These are phyloP conservation scores for Heliconius hewitsoni DNA, from an alignment of 1,140 invertebrate species.

Conservation along the genomic window DNA sequence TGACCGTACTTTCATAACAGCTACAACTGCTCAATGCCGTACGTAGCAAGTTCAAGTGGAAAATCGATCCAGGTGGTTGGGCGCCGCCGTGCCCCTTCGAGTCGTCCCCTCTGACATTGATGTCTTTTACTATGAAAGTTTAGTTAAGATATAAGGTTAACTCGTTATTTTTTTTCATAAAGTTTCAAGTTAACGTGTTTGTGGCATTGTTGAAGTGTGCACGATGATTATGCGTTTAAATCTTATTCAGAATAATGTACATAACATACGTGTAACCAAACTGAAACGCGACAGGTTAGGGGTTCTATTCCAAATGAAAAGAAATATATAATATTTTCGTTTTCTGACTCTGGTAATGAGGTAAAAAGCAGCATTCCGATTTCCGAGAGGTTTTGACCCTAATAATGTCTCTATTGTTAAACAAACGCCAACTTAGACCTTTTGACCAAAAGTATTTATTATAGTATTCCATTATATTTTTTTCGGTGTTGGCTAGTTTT, in stretches of 20 bases:
- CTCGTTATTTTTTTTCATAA: neutral
- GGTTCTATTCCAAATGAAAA: too few species aligned
- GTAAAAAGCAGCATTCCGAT: too few species aligned
- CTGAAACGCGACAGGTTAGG: too few species aligned
- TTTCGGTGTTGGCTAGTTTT: neutral
- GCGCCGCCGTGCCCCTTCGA: slow-evolving; percentile 42
- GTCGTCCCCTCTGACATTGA: slow-evolving; percentile 37
- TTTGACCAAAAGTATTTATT: neutral
- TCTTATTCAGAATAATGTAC: too few species aligned
- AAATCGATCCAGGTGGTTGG: slow-evolving; percentile 60
- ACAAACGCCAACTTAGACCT: neutral
- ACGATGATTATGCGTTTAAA: too few species aligned
- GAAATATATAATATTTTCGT: too few species aligned
- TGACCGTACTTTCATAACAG: slow-evolving; percentile 47
- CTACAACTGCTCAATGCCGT: slow-evolving; percentile 51
- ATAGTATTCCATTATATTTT: neutral
- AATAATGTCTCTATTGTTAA: slow-evolving; percentile 2
- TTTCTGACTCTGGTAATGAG: too few species aligned
- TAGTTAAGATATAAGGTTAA: neutral
- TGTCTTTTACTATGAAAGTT: slow-evolving; percentile 18
- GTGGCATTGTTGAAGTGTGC: neutral
- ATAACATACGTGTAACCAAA: too few species aligned
- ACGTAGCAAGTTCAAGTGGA: slow-evolving; percentile 59
- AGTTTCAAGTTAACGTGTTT: neutral
- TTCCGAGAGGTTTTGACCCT: neutral